A percentile compares a stretch with the other conserved stretches of the same genome.
phyloP scores from a whole-genome alignment of 2,888 invertebrate species.

The Xylophagus ater region DNA sequence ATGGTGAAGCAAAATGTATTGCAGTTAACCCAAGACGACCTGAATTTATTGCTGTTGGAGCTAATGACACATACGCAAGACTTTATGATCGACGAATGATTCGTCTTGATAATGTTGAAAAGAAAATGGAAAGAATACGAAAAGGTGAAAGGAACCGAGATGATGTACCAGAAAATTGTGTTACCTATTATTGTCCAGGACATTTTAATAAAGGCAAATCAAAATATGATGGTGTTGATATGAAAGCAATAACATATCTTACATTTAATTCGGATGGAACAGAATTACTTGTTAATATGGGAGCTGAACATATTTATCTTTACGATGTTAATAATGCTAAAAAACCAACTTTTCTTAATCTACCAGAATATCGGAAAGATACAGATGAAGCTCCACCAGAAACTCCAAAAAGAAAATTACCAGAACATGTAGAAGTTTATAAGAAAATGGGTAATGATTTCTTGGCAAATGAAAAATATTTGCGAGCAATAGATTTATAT shows the following conservation, averaged over 20 bases:
- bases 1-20: conserved; percentile 82
- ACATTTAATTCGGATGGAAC: conserved; percentile 83
- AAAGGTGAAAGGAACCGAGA: conserved; percentile 26
- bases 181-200: conserved; percentile 83
- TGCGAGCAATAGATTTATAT: conserved; percentile 67
- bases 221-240: conserved; percentile 37
- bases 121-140: conserved; percentile 6
- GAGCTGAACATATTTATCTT: conserved; percentile 86
- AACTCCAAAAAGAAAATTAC: conserved; percentile 34
- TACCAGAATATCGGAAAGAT: conserved; percentile 26
- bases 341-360: conserved; percentile 30
- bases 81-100: conserved; percentile 90
- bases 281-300: conserved; percentile 87
- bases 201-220: conserved; percentile 31
- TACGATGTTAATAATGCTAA: conserved; percentile 49
- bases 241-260: conserved; percentile 77
- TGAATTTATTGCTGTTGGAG: conserved; percentile 83
- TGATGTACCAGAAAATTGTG: conserved; percentile 56
- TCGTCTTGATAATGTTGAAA: conserved; percentile 26
- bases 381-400: conserved; percentile 13
- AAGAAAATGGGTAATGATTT: conserved; percentile 44
- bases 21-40: conserved; percentile 76
- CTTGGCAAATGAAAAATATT: conserved; percentile 35
- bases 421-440: conserved; percentile 47
- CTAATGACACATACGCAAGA: conserved; percentile 86